A percentile compares a stretch with the other conserved stretches of the same genome.
Evolutionary conservation across 2,888 invertebrate genomes (phyloP).

Genomic region (Aquatica leii): DNA sequence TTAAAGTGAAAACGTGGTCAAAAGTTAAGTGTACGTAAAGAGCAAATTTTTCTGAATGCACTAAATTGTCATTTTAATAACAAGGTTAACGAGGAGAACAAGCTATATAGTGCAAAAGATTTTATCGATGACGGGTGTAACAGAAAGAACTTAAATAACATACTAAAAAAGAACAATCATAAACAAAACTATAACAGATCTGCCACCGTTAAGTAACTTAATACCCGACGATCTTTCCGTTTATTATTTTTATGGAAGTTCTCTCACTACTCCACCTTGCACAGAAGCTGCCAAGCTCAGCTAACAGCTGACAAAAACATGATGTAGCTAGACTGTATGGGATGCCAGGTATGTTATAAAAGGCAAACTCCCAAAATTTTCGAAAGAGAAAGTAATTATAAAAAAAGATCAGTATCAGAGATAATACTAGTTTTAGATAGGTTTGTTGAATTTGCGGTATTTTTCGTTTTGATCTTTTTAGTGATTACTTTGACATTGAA

Average conservation of each 20-base stretch:
- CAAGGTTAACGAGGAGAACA: neutral
- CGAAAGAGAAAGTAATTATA: too few species aligned
- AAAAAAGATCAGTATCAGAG: too few species aligned
- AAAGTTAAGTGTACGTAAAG: neutral
- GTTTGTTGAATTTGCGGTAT: too few species aligned
- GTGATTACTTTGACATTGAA: too few species aligned
- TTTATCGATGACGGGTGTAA: too few species aligned
- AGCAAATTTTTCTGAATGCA: conserved; percentile 1
- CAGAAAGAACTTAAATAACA: conserved; percentile 4
- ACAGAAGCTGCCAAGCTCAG: conserved; percentile 80
- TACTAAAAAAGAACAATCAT: too few species aligned
- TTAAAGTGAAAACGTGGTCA: neutral
- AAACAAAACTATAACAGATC: conserved; percentile 21
- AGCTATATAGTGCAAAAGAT: neutral
- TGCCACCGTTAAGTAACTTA: conserved; percentile 35
- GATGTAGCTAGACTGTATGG: too few species aligned
- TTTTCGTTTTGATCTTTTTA: too few species aligned
- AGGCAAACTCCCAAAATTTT: too few species aligned
- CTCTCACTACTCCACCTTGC: conserved; percentile 82
- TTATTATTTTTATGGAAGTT: conserved; percentile 83
- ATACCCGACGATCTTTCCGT: conserved; percentile 36
- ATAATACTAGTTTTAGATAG: too few species aligned
- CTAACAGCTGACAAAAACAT: too few species aligned
- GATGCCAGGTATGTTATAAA: too few species aligned
- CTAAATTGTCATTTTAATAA: conserved; percentile 2